These are phyloP conservation scores for Phrynocephalus versicolor DNA, from an alignment of 2,113 vertebrate genomes.

Conservation along the genomic window DNA sequence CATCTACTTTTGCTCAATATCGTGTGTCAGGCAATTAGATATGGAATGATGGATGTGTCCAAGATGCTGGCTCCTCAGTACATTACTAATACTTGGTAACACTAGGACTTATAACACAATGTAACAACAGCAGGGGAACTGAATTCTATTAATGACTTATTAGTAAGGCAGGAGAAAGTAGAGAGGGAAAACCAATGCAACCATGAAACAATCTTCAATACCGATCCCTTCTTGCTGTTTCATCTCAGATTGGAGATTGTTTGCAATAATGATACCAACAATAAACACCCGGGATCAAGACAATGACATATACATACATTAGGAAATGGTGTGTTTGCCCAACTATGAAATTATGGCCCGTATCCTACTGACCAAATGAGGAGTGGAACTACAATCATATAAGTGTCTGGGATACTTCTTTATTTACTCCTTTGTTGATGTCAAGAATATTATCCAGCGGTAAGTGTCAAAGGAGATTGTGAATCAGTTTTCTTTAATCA, in stretches of 20 bases:
- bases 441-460: neutral
- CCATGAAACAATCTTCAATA: slow-evolving; percentile 46
- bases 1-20: slow-evolving; percentile 59
- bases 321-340: too few species aligned
- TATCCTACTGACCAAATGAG: too few species aligned
- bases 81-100: slow-evolving; percentile 68
- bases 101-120: slow-evolving; percentile 58
- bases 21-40: slow-evolving; percentile 68
- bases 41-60: slow-evolving; percentile 59
- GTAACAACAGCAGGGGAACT: slow-evolving; percentile 56
- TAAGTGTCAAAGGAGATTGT: too few species aligned
- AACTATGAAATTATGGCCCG: too few species aligned
- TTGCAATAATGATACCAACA: neutral
- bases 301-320: neutral
- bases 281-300: neutral
- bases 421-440: neutral
- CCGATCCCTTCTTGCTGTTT: slow-evolving; percentile 36
- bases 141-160: slow-evolving; percentile 61
- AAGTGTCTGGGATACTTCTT: neutral
- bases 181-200: slow-evolving; percentile 45
- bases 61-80: slow-evolving; percentile 63
- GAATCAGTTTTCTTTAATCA: neutral
- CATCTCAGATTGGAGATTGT: slow-evolving; percentile 40
- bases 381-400: too few species aligned
- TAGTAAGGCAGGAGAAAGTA: slow-evolving; percentile 21